Evolutionary conservation across 2,888 invertebrate species (phyloP).

Genomic region (Apomyelois bistriatella): DNA sequence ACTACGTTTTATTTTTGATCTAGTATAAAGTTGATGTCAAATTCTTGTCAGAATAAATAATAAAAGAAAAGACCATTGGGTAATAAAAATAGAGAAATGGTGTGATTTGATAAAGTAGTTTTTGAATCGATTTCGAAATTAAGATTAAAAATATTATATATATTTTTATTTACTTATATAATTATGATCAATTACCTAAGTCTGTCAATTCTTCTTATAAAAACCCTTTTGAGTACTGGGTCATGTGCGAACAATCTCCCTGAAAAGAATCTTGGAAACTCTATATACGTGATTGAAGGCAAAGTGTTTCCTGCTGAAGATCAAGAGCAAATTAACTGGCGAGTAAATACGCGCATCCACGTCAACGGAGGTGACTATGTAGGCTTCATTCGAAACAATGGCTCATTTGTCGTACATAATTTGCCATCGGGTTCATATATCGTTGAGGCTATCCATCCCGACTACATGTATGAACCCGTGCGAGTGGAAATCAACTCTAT

Average conservation of each 20-base stretch:
- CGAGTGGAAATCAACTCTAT: constrained; percentile 98
- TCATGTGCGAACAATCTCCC: constrained; percentile 41
- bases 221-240: constrained; percentile 26
- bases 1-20: too few relatives aligned
- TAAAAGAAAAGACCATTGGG: too few relatives aligned
- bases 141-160: background rate
- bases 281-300: constrained; percentile 88
- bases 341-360: constrained; percentile 86
- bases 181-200: constrained; percentile 13
- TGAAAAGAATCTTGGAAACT: constrained; percentile 40
- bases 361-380: constrained; percentile 94
- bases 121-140: background rate
- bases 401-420: constrained; percentile 92
- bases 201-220: constrained; percentile 7
- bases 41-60: too few relatives aligned
- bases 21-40: too few relatives aligned
- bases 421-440: constrained; percentile 96
- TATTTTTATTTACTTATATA: too few relatives aligned
- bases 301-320: constrained; percentile 87
- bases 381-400: constrained; percentile 95
- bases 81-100: too few relatives aligned
- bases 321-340: constrained; percentile 83
- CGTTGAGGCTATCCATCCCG: constrained; percentile 94
- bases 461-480: constrained; percentile 95
- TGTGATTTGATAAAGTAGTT: too few relatives aligned